These are phyloP conservation scores for Brevimyrus niger DNA, from an alignment of 2,113 vertebrate species.

Conservation along the genomic window DNA sequence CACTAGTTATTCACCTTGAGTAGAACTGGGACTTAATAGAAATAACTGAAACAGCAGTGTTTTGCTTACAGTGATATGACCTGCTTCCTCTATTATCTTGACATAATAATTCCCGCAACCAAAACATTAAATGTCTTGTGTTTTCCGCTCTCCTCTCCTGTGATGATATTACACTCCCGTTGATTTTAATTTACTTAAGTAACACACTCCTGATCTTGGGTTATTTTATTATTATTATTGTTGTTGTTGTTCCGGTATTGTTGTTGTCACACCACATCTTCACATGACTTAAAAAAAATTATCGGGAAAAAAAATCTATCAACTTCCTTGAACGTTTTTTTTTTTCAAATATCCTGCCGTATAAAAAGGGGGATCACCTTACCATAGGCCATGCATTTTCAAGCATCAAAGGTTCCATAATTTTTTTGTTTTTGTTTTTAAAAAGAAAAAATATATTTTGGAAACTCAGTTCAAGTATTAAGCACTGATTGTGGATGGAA, in stretches of 20 bases:
- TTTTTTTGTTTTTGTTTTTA: not conserved
- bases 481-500: slow-evolving; percentile 36
- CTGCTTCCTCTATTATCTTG: not conserved
- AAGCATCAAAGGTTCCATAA: slow-evolving; percentile 41
- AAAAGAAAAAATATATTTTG: slow-evolving; percentile 30
- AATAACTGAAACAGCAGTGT: not conserved
- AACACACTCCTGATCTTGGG: too few relatives aligned
- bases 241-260: too few relatives aligned
- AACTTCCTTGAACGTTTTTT: not conserved
- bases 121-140: not conserved
- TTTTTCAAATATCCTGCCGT: not conserved
- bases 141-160: not conserved
- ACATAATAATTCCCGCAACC: not conserved
- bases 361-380: slow-evolving; percentile 47
- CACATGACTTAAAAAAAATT: not conserved
- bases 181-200: not conserved
- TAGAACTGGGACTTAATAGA: not conserved
- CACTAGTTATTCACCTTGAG: not conserved
- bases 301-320: not conserved
- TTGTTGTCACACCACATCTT: not conserved
- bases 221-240: too few relatives aligned
- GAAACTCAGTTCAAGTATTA: slow-evolving; percentile 29
- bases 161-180: not conserved
- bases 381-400: slow-evolving; percentile 44
- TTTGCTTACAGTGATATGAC: not conserved